phyloP scores from a whole-genome alignment of 2,113 vertebrate species.

The Pterocles burchelli region DNA sequence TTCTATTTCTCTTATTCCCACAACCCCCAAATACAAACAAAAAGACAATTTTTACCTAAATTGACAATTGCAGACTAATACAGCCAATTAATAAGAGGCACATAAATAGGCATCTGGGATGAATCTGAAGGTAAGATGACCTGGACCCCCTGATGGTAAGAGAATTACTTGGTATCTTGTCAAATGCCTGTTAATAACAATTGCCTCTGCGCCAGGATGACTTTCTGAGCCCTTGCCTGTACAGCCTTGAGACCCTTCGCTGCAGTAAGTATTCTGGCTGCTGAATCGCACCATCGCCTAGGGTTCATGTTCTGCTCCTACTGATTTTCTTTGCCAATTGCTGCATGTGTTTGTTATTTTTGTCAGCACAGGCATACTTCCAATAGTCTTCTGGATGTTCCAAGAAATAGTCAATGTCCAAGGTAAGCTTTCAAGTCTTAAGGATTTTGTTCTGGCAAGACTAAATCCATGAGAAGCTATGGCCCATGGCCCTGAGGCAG shows the following conservation, averaged over 20 bases:
- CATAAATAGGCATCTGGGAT: background rate
- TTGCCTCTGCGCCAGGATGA: background rate
- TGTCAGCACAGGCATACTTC: background rate
- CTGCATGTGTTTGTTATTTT: slow-evolving; percentile 31
- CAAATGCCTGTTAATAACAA: background rate
- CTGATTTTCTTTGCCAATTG: slow-evolving; percentile 18
- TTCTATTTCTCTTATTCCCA: background rate
- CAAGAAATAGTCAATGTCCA: background rate
- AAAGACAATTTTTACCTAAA: slow-evolving; percentile 1
- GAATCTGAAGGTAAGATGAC: background rate
- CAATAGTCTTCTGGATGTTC: slow-evolving; percentile 12
- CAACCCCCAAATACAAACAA: background rate
- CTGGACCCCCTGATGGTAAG: background rate
- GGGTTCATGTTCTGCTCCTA: background rate
- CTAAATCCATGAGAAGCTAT: background rate
- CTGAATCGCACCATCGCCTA: background rate
- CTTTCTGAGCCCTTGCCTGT: background rate
- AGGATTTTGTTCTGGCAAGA: background rate
- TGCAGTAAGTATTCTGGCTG: background rate
- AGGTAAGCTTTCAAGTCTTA: slow-evolving; percentile 7
- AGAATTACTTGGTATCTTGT: background rate
- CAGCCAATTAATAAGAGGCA: background rate
- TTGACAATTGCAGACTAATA: background rate
- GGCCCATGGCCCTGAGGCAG: background rate
- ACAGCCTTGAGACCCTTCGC: background rate